Evolutionary conservation across 2,113 vertebrate genomes (phyloP).

Genomic region (Mixornis gularis): DNA sequence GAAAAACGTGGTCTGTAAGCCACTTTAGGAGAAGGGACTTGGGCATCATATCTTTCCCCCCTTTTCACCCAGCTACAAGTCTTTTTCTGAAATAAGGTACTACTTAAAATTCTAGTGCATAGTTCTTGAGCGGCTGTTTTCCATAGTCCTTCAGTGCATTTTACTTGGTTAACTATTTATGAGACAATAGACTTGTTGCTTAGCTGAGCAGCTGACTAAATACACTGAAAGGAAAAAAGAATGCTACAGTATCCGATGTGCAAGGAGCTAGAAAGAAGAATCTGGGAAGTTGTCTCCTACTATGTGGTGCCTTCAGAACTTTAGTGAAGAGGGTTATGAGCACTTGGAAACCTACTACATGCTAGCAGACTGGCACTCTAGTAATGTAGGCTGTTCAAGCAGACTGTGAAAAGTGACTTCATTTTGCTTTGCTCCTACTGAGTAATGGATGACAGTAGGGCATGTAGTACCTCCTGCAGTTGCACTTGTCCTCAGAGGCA

Average conservation of each 20-base stretch:
- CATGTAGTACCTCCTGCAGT: neutral
- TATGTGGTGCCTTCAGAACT: neutral
- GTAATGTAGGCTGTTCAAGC: neutral
- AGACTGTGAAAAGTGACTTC: neutral
- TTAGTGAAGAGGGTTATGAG: neutral
- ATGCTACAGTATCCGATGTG: neutral
- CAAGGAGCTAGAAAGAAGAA: neutral
- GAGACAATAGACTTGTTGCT: neutral
- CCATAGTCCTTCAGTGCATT: neutral
- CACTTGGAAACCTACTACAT: fast-evolving
- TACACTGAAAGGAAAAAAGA: neutral
- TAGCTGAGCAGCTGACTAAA: neutral
- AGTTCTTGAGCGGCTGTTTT: neutral
- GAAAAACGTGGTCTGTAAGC: neutral
- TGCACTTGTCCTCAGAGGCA: neutral
- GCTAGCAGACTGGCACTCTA: neutral
- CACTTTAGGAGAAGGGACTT: neutral
- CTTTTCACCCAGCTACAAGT: neutral
- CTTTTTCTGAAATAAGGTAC: neutral
- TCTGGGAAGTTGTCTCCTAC: neutral
- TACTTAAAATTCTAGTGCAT: neutral
- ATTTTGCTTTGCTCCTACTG: neutral
- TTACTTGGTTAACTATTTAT: neutral
- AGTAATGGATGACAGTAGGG: neutral
- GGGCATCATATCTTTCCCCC: neutral